A percentile compares a stretch with the other conserved stretches of the same genome.
phyloP scores from a whole-genome alignment of 2,113 vertebrate genomes.

The Microtus pennsylvanicus region DNA sequence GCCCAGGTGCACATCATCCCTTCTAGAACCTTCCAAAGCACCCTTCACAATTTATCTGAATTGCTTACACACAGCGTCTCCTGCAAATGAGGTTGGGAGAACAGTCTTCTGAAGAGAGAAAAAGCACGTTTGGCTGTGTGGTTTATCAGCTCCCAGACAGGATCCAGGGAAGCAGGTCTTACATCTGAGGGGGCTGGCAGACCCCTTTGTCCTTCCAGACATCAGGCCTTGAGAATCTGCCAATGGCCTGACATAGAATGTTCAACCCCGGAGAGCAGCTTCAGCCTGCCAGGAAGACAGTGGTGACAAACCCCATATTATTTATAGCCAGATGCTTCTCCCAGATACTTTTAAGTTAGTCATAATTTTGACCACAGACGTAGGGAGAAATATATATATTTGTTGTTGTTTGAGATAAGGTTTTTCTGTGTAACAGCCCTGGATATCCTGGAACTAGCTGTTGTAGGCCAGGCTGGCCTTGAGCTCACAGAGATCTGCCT shows the following conservation, averaged over 20 bases:
- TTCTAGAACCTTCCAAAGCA: conserved; percentile 35
- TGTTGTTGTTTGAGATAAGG: too few relatives aligned
- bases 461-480: too few relatives aligned
- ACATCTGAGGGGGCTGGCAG: background rate
- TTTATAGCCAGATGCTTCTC: background rate
- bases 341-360: conserved; percentile 18
- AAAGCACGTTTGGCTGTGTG: background rate
- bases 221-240: background rate
- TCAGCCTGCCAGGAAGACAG: background rate
- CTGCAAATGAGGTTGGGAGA: conserved; percentile 12
- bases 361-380: conserved; percentile 6
- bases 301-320: background rate
- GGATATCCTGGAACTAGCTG: too few relatives aligned
- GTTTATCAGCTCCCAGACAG: background rate
- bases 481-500: too few relatives aligned
- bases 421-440: too few relatives aligned
- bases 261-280: background rate
- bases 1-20: background rate
- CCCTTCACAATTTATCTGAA: background rate
- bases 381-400: too few relatives aligned
- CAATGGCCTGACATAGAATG: background rate
- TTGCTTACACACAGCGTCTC: background rate
- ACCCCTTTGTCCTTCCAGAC: background rate
- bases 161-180: background rate
- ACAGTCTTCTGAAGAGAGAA: background rate